Evolutionary conservation across 1,140 invertebrate genomes (phyloP), one percentile per base, ranked within the genome.

Genomic region (Bemisia tabaci): DNA sequence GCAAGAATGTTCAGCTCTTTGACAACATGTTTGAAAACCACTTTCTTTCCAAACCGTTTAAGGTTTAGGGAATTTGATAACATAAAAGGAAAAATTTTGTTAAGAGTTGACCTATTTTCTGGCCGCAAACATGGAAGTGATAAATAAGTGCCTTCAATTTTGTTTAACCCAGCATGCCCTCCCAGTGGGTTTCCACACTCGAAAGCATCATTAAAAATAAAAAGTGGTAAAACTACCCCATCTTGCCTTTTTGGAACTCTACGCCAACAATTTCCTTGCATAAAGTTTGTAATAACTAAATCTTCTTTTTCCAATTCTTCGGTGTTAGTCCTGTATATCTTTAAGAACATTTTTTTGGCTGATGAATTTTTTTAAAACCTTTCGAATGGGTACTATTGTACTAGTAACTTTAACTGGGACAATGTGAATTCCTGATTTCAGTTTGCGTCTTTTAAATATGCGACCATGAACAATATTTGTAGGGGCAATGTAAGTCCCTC

Each of bases 151-250:
- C 70, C 71, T 25, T 73, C 73, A 61, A 75, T 64, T 72, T 74
- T 75, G 60, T 75, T 66, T 12, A 71, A 66, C 2, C 70, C 71
- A 22, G 70, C 67, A 65, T 73, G 72, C 22, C 70, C 67, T 21
- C 75, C 73, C 23, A 77, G 67, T 33, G 74, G 72, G 70, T 77
- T 77, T 63, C 74, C 74, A 22, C 73, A 68, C 69, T 76, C 74
- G 61, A 73, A 70, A 66, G 75, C 75, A 66, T 76, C 73, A 66
- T 63, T 74, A 66, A 71, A 75, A 26, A 72, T 67, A 60, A 68
- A 71, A 21, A 75, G 64, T 26, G 76, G 73, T 59, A 77, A 59
- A 22, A 75, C 21, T 12, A 69, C 68, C 70, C 72, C 71, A 60
- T 70, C 39, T 12, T 22, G 23, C 66, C 68, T 72, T 62, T 59